Evolutionary conservation across 2,888 invertebrate species (phyloP), one percentile per base, ranked within the genome.

Genomic region (Hydrotaea diabolus): DNA sequence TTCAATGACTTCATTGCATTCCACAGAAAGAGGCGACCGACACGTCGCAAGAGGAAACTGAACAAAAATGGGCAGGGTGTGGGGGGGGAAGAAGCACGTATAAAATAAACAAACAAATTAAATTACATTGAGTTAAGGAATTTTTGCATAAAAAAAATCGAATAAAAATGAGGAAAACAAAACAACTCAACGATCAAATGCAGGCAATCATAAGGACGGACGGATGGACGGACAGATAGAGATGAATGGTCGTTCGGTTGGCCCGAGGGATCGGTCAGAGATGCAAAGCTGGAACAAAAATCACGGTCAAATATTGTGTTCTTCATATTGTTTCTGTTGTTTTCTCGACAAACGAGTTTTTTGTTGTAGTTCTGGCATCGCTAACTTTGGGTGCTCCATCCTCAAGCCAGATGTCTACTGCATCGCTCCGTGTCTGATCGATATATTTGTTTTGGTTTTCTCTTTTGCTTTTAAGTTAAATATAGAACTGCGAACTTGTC

Each of bases 291-390:
- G 15, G n/a, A 69, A 43, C 53, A 57, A 71, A 83, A 83, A 83
- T 83, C 83, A 83, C 80, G 83, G 83, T 83, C 83, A 83, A 80
- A 77, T 80, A 46, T 71, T 80, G 77, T 80, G 74, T 80, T n/a
- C n/a, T n/a, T n/a, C n/a, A n/a, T n/a, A 1, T 49, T 49, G 31
- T 31, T 31, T 2, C 7, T 31, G 31, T 7, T 31, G 31, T 31
- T 31, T 7, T 83, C 73, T 72, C 43, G 17, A 55, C 23, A 83
- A 79, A 83, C 83, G 53, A 77, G 83, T 83, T 83, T 80, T 72
- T 31, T 49, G 49, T 7, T 49, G 49, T 49, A 49, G n/a, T 49
- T 49, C 15, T 15, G 49, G n/a, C 2, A n/a, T 8, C 13, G n/a
- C 13, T n/a, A 9, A 2, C 4, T 53, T 5, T 53, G 53, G 5